These are phyloP conservation scores for Acrocyrtus sp. DNA, from an alignment of 2,888 invertebrate species.

Conservation along the genomic window DNA sequence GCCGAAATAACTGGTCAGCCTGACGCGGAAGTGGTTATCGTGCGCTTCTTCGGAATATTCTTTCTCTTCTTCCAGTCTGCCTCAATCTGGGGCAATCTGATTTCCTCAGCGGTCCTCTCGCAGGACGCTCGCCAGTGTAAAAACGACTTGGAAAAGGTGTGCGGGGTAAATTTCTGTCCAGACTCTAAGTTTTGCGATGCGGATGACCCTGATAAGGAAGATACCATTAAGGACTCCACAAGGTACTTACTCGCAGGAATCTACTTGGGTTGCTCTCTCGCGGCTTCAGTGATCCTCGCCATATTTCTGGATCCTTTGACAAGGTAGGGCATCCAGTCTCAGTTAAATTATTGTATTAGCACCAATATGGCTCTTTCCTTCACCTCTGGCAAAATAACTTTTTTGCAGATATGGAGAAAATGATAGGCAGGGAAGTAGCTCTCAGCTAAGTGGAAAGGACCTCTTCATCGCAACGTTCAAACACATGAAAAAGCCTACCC, in stretches of 20 bases:
- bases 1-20: conserved; percentile 84
- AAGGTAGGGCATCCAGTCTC: conserved; percentile 71
- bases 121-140: conserved; percentile 74
- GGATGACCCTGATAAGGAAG: neutral
- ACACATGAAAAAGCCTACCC: conserved; percentile 74
- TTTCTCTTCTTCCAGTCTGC: conserved; percentile 95
- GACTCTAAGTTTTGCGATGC: conserved; percentile 33
- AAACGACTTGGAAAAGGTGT: conserved; percentile 19
- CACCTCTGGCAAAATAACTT: neutral
- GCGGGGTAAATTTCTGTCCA: conserved; percentile 52
- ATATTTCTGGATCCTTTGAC: conserved; percentile 90
- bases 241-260: conserved; percentile 73
- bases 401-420: conserved; percentile 82
- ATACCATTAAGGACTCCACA: conserved; percentile 1
- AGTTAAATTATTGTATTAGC: neutral
- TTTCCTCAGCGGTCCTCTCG: conserved; percentile 88
- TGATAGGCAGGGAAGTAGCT: conserved; percentile 79
- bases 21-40: conserved; percentile 88
- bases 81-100: conserved; percentile 94
- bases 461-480: conserved; percentile 88
- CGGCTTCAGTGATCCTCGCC: conserved; percentile 87
- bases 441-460: conserved; percentile 73
- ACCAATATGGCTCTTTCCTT: neutral
- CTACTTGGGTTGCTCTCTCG: conserved; percentile 85
- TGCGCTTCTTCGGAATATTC: conserved; percentile 98